A percentile compares a stretch with the other conserved stretches of the same genome.
Evolutionary conservation across 2,113 vertebrate genomes (phyloP).

Genomic region (Brachypodius melanocephalos): DNA sequence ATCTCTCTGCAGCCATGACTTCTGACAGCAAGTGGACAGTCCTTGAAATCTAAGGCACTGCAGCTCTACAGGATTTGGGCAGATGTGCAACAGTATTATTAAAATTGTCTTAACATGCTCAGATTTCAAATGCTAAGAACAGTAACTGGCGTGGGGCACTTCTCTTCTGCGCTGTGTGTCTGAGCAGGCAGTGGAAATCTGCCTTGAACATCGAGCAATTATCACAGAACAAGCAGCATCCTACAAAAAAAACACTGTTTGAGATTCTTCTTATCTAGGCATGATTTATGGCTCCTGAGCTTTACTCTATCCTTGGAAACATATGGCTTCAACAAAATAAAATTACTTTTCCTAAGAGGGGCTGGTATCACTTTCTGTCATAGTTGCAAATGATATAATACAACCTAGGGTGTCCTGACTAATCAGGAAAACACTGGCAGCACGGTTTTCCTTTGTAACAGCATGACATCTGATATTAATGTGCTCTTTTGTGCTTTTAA

Average conservation of each 20-base stretch:
- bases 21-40: neutral
- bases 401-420: neutral
- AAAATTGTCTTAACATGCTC: neutral
- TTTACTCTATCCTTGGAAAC: slow-evolving; percentile 11
- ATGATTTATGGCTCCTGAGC: slow-evolving; percentile 26
- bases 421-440: neutral
- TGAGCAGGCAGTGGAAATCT: neutral
- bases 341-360: slow-evolving; percentile 33
- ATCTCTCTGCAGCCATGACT: neutral
- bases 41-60: neutral
- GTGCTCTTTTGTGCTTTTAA: neutral
- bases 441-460: neutral
- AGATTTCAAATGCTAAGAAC: neutral
- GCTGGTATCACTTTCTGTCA: neutral
- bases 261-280: neutral
- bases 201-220: neutral
- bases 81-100: neutral
- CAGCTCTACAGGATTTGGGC: neutral
- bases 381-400: neutral
- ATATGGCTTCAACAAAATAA: slow-evolving; percentile 43
- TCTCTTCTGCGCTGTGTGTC: neutral
- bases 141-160: neutral
- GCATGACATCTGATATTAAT: neutral
- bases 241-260: neutral
- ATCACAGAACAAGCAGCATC: neutral